These are phyloP conservation scores for Zosterops pallidus DNA, from an alignment of 2,113 vertebrate genomes.

Conservation along the genomic window DNA sequence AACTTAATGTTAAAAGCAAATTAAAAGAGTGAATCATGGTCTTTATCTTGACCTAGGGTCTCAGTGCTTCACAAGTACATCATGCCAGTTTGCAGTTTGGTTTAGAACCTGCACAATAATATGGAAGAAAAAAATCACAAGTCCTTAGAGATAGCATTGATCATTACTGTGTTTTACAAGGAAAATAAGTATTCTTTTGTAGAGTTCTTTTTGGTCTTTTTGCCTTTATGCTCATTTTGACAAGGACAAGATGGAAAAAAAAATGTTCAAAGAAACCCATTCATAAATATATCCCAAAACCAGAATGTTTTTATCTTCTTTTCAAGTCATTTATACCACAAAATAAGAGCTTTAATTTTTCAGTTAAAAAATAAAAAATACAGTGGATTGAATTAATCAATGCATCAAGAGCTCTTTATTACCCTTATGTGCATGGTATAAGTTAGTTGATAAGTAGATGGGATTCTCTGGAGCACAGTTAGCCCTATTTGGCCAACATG, in stretches of 20 bases:
- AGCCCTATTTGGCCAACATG: not conserved
- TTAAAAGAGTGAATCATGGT: not conserved
- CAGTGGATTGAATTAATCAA: not conserved
- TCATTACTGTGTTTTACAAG: not conserved
- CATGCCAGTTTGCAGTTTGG: not conserved
- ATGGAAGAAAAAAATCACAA: not conserved
- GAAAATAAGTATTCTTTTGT: not conserved
- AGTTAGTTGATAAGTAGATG: not conserved
- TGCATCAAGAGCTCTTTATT: not conserved
- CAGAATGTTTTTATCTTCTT: not conserved
- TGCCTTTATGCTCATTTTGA: not conserved
- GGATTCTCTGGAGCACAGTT: not conserved
- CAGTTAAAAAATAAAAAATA: not conserved
- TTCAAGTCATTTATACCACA: not conserved
- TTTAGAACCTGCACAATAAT: not conserved
- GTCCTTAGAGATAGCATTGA: not conserved
- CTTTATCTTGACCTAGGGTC: slow-evolving; percentile 4
- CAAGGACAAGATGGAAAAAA: not conserved
- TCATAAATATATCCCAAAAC: not conserved
- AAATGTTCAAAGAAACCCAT: not conserved
- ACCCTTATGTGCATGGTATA: not conserved
- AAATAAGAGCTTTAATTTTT: not conserved
- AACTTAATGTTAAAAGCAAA: slow-evolving; percentile 33
- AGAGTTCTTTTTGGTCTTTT: not conserved
- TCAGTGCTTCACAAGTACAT: not conserved